Evolutionary conservation across 2,797 vertebrate species (phyloP).

Genomic region (Syncerus caffer): DNA sequence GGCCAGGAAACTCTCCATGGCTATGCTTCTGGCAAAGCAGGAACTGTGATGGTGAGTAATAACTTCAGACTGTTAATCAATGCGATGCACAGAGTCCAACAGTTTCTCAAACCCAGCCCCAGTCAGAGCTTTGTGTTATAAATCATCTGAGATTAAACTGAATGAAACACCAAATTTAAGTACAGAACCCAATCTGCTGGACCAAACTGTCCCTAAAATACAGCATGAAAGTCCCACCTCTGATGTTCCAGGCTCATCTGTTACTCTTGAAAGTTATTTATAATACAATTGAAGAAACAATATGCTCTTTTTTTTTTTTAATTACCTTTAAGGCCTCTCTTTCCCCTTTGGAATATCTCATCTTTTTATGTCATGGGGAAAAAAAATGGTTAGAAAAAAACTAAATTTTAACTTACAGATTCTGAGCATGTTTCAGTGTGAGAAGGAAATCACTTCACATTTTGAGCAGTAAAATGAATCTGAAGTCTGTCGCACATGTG

Average conservation of each 20-base stretch:
- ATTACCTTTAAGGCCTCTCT: not conserved
- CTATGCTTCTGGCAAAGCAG: not conserved
- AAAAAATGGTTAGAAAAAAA: not conserved
- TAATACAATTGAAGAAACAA: not conserved
- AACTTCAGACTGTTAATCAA: not conserved
- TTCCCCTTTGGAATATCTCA: not conserved
- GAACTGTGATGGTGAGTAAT: too few relatives aligned
- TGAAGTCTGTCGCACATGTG: conserved; percentile 1
- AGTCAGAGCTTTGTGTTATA: not conserved
- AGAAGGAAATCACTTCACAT: conserved; percentile 2
- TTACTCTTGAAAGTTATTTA: not conserved
- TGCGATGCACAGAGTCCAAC: not conserved
- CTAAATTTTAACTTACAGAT: conserved; percentile 14
- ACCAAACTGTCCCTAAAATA: not conserved
- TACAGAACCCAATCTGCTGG: not conserved
- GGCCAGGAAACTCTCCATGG: not conserved
- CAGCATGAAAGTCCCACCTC: not conserved
- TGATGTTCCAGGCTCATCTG: not conserved
- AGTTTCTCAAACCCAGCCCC: not conserved
- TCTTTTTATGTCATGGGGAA: not conserved
- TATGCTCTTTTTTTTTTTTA: too few relatives aligned
- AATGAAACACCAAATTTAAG: not conserved
- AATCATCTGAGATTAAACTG: not conserved
- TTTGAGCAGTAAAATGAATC: conserved; percentile 21
- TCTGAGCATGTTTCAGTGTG: not conserved